These are phyloP conservation scores for Drosophila kambysellisi DNA, from an alignment of 2,888 invertebrate species.

Conservation along the genomic window DNA sequence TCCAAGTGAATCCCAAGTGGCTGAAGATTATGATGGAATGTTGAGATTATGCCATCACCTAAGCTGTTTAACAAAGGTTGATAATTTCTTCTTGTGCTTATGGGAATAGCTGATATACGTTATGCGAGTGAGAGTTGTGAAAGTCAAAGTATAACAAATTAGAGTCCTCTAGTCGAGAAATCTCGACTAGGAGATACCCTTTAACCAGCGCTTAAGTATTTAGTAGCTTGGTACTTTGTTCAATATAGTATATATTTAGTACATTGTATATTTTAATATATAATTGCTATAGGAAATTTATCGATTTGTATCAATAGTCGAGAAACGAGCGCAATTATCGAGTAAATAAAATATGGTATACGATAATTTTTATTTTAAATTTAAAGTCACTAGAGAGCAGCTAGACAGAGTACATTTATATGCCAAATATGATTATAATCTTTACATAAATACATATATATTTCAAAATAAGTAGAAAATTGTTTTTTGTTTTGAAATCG, in stretches of 20 bases:
- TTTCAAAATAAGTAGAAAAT: not conserved
- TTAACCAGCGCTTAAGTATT: not conserved
- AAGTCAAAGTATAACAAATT: not conserved
- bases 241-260: not conserved
- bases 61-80: slow-evolving; percentile 20
- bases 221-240: not conserved
- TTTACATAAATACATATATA: not conserved
- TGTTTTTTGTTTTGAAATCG: not conserved
- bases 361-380: not conserved
- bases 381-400: not conserved
- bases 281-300: not conserved
- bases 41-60: slow-evolving; percentile 6
- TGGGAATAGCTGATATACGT: not conserved
- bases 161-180: not conserved
- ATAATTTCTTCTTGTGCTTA: not conserved
- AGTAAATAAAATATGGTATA: not conserved
- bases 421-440: not conserved
- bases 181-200: not conserved
- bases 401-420: not conserved
- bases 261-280: no score
- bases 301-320: not conserved
- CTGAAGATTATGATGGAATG: slow-evolving; percentile 3
- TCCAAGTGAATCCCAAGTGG: slow-evolving; percentile 18
- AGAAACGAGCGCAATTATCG: not conserved
- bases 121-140: not conserved